Base-by-base conservation (phyloP, 2,797 vertebrate species). In the Anniella stebbinsi region DNA sequence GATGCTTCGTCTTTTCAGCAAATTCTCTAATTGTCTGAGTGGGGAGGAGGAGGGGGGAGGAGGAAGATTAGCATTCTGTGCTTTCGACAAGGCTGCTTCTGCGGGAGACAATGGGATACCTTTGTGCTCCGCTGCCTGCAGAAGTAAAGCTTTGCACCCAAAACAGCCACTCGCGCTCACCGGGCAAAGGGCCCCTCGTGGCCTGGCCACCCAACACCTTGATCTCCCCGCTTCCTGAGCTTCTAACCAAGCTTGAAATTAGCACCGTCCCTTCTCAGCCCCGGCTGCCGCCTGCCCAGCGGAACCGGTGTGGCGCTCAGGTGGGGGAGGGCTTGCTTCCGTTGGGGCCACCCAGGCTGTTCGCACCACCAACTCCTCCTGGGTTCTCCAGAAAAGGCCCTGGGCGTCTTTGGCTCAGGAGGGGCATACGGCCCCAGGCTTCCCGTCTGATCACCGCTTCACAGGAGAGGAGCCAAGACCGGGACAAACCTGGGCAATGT, bases 401-500 rank as follows among this genome's bases (percentile, higher is more conserved):
- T 13, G 17, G 57, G n/a, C 18, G 33, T 17, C 45, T 45, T 23
- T 2, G 54, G 4, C 36, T 41, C n/a, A 77, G 18, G 7, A 81
- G 66, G 1, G 6, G 25, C 38, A 45, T 38, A 69, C 23, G 6
- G 18, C 4, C 48, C 10, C 7, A 1, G 33, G 8, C 21, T 28
- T 36, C 36, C n/a, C 15, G 69, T 23, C 41, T 9, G 13, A 21
- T 3, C 1, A 2, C 17, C 7, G 86, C 30, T 51, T 28, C 15
- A 15, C 77, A 25, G 33, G 38, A 4, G 38, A 6, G 48, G 72
- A 30, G 45, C 13, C 0, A 0, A 75, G 80, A 63, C 18, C 33
- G 1, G 0, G 1, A 95, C 97, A 95, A 80, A 99, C 99, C 98
- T 99, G 99, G 57, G 93, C 95, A 75, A 97, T 88, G 73, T 98